phyloP scores from a whole-genome alignment of 2,888 invertebrate genomes.

The Ochropleura plecta region DNA sequence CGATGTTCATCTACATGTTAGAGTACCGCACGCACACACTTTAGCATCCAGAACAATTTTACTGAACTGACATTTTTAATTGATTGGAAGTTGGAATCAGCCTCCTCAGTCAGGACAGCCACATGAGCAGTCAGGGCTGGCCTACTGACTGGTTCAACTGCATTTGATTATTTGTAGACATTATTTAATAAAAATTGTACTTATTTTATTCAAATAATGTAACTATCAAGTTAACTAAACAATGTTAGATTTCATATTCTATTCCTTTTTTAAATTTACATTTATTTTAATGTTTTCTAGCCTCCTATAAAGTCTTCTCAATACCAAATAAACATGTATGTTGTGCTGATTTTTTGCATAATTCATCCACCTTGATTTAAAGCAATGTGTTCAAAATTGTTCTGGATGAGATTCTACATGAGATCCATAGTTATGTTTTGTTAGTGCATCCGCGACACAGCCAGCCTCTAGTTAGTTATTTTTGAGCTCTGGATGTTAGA shows the following conservation, averaged over 20 bases:
- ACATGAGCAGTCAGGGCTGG: slow-evolving; percentile 1
- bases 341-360: slow-evolving; percentile 69
- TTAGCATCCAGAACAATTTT: slow-evolving; percentile 77
- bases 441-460: slow-evolving; percentile 86
- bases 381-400: slow-evolving; percentile 82
- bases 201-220: slow-evolving; percentile 19
- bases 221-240: slow-evolving; percentile 24
- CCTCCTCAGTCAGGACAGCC: not conserved
- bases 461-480: slow-evolving; percentile 81
- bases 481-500: slow-evolving; percentile 82
- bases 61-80: slow-evolving; percentile 58
- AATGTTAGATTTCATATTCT: slow-evolving; percentile 4
- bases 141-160: slow-evolving; percentile 2
- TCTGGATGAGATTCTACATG: slow-evolving; percentile 84
- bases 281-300: slow-evolving; percentile 22
- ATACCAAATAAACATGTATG: slow-evolving; percentile 30
- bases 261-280: not conserved
- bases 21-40: slow-evolving; percentile 85
- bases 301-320: slow-evolving; percentile 30
- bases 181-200: slow-evolving; percentile 3
- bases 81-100: slow-evolving; percentile 33
- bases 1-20: slow-evolving; percentile 87
- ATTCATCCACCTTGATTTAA: slow-evolving; percentile 75
- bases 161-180: slow-evolving; percentile 17
- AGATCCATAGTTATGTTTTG: slow-evolving; percentile 79